These are phyloP conservation scores for Xerus rutilus DNA, from an alignment of 2,797 vertebrate species.

Conservation along the genomic window DNA sequence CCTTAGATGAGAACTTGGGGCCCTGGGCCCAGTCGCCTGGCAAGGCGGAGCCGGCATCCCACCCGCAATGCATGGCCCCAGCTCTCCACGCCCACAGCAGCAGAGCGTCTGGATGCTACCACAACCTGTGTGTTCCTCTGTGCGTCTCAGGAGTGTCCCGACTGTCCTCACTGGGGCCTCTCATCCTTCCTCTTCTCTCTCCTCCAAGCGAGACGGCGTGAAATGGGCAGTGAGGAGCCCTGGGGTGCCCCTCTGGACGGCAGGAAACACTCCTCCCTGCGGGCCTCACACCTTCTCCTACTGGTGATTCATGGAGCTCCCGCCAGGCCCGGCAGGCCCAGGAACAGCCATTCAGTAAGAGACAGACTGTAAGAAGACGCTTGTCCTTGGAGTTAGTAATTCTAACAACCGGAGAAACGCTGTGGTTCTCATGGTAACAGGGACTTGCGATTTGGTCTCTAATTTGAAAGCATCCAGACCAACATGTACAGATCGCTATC, in stretches of 20 bases:
- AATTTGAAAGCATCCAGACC: constrained; percentile 78
- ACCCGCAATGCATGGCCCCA: not conserved
- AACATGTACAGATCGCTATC: constrained; percentile 76
- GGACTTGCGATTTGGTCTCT: constrained; percentile 79
- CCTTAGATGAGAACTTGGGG: not conserved
- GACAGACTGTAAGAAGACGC: constrained; percentile 82
- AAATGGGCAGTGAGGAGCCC: not conserved
- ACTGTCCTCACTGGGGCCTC: not conserved
- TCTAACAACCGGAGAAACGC: constrained; percentile 82
- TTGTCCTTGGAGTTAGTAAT: constrained; percentile 86
- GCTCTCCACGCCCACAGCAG: not conserved
- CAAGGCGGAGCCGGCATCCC: not conserved
- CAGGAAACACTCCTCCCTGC: not conserved
- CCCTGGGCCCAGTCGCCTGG: not conserved
- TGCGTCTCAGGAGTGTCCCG: not conserved
- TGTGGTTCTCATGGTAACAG: constrained; percentile 88
- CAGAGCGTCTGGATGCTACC: not conserved
- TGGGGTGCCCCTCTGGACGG: not conserved
- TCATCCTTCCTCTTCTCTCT: not conserved
- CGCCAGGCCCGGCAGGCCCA: constrained; percentile 72
- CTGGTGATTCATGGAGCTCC: constrained; percentile 77
- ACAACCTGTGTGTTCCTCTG: not conserved
- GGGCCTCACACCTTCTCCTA: not conserved
- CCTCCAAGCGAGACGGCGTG: not conserved
- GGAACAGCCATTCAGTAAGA: constrained; percentile 83